These are phyloP conservation scores for Naso thynnoides DNA, from an alignment of 2,797 vertebrate genomes.

Conservation along the genomic window DNA sequence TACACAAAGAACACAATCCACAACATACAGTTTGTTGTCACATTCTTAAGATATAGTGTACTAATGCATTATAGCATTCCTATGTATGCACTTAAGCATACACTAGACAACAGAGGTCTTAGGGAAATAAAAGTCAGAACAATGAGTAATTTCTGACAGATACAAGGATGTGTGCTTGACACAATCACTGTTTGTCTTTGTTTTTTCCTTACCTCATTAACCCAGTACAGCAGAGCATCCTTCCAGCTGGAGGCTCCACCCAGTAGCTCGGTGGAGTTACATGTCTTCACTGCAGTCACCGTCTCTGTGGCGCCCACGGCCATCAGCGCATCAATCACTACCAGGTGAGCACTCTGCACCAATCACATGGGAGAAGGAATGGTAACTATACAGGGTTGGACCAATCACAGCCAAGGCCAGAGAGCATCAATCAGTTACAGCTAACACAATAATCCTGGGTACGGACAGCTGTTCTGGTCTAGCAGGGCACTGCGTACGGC, in stretches of 20 bases:
- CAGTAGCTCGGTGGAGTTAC: conserved; percentile 76
- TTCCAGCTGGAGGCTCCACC: conserved; percentile 84
- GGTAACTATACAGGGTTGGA: conserved; percentile 41
- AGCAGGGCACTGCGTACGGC: conserved; percentile 17
- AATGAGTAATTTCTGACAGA: neutral
- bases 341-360: conserved; percentile 90
- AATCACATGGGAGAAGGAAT: conserved; percentile 56
- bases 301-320: conserved; percentile 88
- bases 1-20: neutral
- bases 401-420: conserved; percentile 22
- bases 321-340: conserved; percentile 92
- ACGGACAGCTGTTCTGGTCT: conserved; percentile 35
- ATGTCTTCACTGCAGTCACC: conserved; percentile 78
- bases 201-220: conserved; percentile 86
- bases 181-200: neutral
- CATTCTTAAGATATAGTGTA: neutral
- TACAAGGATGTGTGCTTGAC: neutral
- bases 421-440: conserved; percentile 45
- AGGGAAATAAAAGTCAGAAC: neutral
- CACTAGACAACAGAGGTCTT: neutral
- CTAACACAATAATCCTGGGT: conserved; percentile 55
- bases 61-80: neutral
- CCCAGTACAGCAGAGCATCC: conserved; percentile 89
- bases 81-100: conserved; percentile 11
- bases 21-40: neutral